Base-by-base conservation (phyloP, 2,113 vertebrate species). In the Echinops telfairi region DNA sequence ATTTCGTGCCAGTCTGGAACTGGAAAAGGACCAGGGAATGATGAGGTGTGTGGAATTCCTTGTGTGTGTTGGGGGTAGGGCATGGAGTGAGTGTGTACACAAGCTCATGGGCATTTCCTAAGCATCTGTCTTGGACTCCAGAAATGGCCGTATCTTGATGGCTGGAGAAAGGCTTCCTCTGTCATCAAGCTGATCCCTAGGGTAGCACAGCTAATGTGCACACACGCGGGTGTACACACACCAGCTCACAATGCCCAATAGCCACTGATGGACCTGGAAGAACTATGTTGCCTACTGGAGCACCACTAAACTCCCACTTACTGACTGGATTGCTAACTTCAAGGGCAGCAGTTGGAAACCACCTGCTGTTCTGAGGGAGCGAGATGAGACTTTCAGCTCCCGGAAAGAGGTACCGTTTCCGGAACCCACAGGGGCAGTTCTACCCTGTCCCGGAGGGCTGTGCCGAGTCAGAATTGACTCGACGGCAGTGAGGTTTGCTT, bases 241-340 rank as follows among this genome's bases (percentile, higher is more conserved):
- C 40, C 33, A 89, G 47, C 58, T 79, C 60, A 53, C 58, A 38
- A 68, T 12, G 25, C 62, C 79, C 43, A 38, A 68, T 12, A 20
- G 57, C 79, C 43, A 75, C 68, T 83, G 64, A 76, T 20, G 38
- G 60, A 68, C 75, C 79, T 71, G 60, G 88, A 93, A 91, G n/a
- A 57, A 75, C 95, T 68, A 10, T 3, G 33, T 73, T 89, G 38
- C 3, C 0, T 57, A 22, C 17, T 62, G 87, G 83, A 89, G 62
- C 57, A 29, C 25, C 82, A 62, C 68, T 77, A 90, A 73, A 23
- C 76, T 70, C 62, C 57, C n/a, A 23, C 23, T 25, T 62, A 8
- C 60, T 62, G 23, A 62, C 60, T 25, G 23, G 23, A 62, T 11
- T 19, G 60, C 60, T 25, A 10, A 62, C 23, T 62, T 62, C 60